Percentiles rank a stretch among this genome's conserved stretches.
Evolutionary conservation across 2,888 invertebrate genomes (phyloP).

Genomic region (Morpho helenor): DNA sequence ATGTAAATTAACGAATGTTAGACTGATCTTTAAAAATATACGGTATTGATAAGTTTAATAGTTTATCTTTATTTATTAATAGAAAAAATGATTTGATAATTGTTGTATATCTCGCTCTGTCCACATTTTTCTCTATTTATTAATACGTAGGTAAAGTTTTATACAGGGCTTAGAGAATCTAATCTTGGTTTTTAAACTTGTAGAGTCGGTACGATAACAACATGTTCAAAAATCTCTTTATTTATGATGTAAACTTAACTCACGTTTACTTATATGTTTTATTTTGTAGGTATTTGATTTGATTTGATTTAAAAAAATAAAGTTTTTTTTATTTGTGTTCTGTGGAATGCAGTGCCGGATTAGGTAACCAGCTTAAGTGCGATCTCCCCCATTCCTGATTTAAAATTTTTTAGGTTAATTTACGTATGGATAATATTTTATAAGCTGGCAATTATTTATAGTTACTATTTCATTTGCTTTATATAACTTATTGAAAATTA

Average conservation of each 20-base stretch:
- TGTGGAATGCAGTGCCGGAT: constrained; percentile 8
- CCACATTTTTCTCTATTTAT: constrained; percentile 53
- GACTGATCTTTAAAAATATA: constrained; percentile 76
- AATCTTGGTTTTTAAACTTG: constrained; percentile 38
- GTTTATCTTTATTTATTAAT: constrained; percentile 49
- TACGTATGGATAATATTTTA: no score
- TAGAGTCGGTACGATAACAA: constrained; percentile 37
- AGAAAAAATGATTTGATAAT: constrained; percentile 43
- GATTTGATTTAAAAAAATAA: not conserved
- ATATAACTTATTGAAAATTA: no score
- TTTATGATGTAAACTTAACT: not conserved
- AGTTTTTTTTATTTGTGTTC: constrained; percentile 2
- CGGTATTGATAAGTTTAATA: constrained; percentile 66
- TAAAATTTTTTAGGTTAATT: no score
- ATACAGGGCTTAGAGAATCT: constrained; percentile 56
- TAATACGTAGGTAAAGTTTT: constrained; percentile 52
- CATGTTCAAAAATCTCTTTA: constrained; percentile 29
- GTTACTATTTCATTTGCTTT: no score
- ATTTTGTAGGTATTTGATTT: no score
- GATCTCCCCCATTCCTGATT: no score
- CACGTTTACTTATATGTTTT: not conserved
- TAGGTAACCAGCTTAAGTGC: not conserved
- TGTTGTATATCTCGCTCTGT: constrained; percentile 57
- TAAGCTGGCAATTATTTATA: no score
- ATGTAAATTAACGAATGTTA: constrained; percentile 76